A percentile compares a stretch with the other conserved stretches of the same genome.
Evolutionary conservation across 2,888 invertebrate species (phyloP).

Genomic region (Metacarcinus magister): DNA sequence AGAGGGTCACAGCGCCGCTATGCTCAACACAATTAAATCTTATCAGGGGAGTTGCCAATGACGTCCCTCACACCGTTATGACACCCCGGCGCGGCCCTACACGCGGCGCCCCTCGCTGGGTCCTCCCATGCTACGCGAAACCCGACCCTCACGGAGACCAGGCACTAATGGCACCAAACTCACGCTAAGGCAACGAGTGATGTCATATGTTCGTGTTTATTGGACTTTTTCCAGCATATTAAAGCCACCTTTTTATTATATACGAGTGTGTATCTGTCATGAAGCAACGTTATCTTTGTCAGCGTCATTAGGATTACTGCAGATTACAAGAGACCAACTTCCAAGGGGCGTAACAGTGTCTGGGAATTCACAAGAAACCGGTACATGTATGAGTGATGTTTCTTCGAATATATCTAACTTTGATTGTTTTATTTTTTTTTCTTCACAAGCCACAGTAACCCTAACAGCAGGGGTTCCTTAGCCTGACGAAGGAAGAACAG

Average conservation of each 20-base stretch:
- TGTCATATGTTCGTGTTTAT: conserved; percentile 26
- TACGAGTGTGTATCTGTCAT: conserved; percentile 22
- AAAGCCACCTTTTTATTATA: background rate
- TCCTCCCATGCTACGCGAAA: conserved; percentile 42
- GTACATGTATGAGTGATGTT: background rate
- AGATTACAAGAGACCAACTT: background rate
- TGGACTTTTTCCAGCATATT: conserved; percentile 2
- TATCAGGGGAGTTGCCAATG: conserved; percentile 44
- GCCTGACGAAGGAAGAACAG: conserved; percentile 32
- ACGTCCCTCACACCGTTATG: conserved; percentile 46
- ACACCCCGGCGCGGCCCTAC: conserved; percentile 42
- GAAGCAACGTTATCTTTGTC: background rate
- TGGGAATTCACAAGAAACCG: background rate
- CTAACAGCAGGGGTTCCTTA: background rate
- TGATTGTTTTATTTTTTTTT: background rate
- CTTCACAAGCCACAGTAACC: background rate
- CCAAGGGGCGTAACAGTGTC: background rate
- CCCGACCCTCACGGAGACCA: background rate
- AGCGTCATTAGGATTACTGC: background rate
- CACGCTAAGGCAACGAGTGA: conserved; percentile 51
- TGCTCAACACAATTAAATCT: conserved; percentile 46
- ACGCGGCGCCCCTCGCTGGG: conserved; percentile 12
- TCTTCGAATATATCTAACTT: background rate
- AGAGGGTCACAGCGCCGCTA: background rate
- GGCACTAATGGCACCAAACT: conserved; percentile 1